Base-by-base conservation (phyloP, 2,797 vertebrate genomes). In the Rhynchotus rufescens region DNA sequence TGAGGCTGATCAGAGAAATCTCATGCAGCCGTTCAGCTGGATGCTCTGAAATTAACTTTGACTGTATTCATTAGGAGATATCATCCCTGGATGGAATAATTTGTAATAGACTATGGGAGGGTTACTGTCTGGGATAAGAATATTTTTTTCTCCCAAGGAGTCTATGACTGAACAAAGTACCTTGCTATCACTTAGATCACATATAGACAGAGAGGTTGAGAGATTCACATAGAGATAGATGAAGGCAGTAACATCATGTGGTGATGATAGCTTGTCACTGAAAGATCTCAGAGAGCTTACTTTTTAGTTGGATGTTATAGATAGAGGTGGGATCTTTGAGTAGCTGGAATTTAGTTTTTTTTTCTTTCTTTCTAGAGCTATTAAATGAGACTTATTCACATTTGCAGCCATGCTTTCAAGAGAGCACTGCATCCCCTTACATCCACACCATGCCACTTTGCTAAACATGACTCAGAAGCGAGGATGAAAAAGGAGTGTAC, bases 381-480 rank as follows among this genome's bases (percentile, higher is more conserved):
- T 22, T n/a, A 68, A 84, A 14, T 5, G 49, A 57, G 38, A 15
- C 47, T 54, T 40, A 62, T 28, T 28, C 28, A 10, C 12, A 11
- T 64, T 72, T 25, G 16, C 36, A 62, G 60, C 36, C 23, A 10
- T 25, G 4, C 60, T 38, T 14, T 40, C 36, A 40, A 40, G 23
- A 38, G 60, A 61, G 23, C 26, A 38, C 23, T 26, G 15, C 5
- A 0, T 9, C 62, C 10, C 12, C 44, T 59, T 26, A 2, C 13
- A 5, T 10, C 17, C 72, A 2, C 2, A 0, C 20, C 2, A 1
- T 9, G 54, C 15, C 2, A 12, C 11, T 26, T 36, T 11, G 3
- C 38, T 44, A 40, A 26, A 7, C 15, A 1, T 5, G 49, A 10
- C 51, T 49, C 16, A 25, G 30, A 5, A 21, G 22, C 44, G n/a